Conservation (phyloP, 2,888 invertebrate genomes). For the Mythimna albipuncta region DNA sequence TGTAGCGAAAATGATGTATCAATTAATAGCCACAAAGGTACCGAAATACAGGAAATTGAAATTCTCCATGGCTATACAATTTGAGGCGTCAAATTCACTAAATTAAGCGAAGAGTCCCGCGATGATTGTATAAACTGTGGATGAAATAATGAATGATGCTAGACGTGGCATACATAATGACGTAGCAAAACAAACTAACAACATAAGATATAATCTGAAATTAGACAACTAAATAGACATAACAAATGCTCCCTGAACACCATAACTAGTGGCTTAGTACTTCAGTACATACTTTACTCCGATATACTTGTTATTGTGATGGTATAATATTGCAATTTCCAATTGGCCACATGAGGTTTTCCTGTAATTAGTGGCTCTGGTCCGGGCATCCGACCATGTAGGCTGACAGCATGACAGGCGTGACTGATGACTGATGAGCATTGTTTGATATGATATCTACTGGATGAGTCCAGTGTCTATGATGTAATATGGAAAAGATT, state of each 20-base stretch:
- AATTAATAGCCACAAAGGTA: slow-evolving; percentile 11
- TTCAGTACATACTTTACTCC: slow-evolving; percentile 4
- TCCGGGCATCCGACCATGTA: slow-evolving; percentile 53
- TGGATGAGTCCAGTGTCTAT: slow-evolving; percentile 7
- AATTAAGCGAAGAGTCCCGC: slow-evolving; percentile 24
- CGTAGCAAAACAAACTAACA: slow-evolving; percentile 3
- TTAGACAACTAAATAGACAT: slow-evolving; percentile 16
- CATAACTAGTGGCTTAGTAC: not conserved
- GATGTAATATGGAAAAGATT: slow-evolving; percentile 3
- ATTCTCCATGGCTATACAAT: slow-evolving; percentile 32
- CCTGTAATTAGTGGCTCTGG: slow-evolving; percentile 74
- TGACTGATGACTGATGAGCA: slow-evolving; percentile 71
- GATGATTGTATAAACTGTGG: slow-evolving; percentile 21
- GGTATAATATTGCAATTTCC: slow-evolving; percentile 68
- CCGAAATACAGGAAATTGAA: slow-evolving; percentile 42
- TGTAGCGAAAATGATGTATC: slow-evolving; percentile 17
- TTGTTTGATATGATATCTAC: slow-evolving; percentile 59
- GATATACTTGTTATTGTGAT: slow-evolving; percentile 46
- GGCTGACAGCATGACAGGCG: slow-evolving; percentile 69
- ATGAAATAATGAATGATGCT: not conserved
- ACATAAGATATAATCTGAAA: slow-evolving; percentile 31
- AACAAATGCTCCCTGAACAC: slow-evolving; percentile 16
- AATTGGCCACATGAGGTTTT: slow-evolving; percentile 73
- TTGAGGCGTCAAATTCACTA: slow-evolving; percentile 32
- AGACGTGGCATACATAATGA: slow-evolving; percentile 14